These are phyloP conservation scores for Hirtodrosophila histrioides DNA, from an alignment of 2,888 invertebrate genomes.

Conservation along the genomic window DNA sequence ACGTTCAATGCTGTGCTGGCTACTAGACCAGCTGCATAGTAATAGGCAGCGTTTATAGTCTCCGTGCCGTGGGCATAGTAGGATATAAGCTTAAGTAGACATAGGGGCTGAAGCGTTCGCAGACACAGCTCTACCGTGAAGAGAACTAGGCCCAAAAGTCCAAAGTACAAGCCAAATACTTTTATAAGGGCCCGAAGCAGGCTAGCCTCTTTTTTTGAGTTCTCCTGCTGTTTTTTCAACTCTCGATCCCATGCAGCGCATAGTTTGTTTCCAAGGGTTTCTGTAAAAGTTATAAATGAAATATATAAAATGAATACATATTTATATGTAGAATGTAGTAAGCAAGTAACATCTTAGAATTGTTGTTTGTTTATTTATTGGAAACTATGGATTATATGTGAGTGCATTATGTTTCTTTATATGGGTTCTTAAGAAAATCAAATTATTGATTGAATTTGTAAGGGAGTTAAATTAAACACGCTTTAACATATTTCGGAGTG, in stretches of 20 bases:
- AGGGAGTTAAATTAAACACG: too few species aligned
- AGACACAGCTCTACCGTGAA: slow-evolving; percentile 87
- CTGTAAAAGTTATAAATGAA: slow-evolving; percentile 52
- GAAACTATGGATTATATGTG: too few species aligned
- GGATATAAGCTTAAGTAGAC: slow-evolving; percentile 87
- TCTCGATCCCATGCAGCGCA: slow-evolving; percentile 87
- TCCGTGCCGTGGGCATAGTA: slow-evolving; percentile 84
- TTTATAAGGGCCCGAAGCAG: slow-evolving; percentile 83
- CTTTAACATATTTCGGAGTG: too few species aligned
- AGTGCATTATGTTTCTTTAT: too few species aligned
- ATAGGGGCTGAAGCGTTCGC: slow-evolving; percentile 87
- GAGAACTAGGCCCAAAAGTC: slow-evolving; percentile 86
- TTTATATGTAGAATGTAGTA: too few species aligned
- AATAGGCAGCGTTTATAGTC: slow-evolving; percentile 87
- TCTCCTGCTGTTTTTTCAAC: slow-evolving; percentile 78
- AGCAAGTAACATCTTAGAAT: too few species aligned
- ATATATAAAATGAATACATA: not conserved
- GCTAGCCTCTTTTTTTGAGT: slow-evolving; percentile 84
- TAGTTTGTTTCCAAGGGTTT: slow-evolving; percentile 86
- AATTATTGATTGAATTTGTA: too few species aligned
- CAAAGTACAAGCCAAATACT: slow-evolving; percentile 87
- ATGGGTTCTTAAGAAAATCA: too few species aligned
- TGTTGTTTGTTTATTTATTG: too few species aligned
- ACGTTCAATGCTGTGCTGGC: slow-evolving; percentile 90
- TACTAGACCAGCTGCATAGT: slow-evolving; percentile 90